phyloP scores from a whole-genome alignment of 1,140 invertebrate genomes.

The Trichonephila inaurata region DNA sequence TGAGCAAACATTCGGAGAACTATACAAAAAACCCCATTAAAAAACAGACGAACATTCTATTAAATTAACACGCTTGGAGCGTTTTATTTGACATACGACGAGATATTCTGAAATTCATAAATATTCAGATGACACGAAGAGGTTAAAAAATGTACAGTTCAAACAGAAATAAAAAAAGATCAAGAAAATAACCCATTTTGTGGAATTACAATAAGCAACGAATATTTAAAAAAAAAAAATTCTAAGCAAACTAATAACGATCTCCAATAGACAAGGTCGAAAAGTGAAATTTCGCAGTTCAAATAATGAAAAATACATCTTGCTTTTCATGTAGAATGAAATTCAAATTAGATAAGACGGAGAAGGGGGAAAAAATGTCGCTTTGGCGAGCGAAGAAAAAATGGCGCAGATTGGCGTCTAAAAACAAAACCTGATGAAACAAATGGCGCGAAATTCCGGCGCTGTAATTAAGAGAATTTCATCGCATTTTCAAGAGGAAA shows the following conservation, averaged over 20 bases:
- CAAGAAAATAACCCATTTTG: neutral
- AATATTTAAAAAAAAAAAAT: neutral
- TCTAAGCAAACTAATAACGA: neutral
- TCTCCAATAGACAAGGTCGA: neutral
- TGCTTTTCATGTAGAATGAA: neutral
- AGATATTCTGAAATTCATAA: neutral
- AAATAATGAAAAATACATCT: neutral
- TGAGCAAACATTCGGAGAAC: no score
- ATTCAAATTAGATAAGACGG: neutral
- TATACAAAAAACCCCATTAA: neutral
- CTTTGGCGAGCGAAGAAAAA: neutral
- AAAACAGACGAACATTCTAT: neutral
- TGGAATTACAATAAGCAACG: neutral
- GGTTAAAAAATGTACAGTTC: neutral
- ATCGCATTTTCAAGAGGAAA: neutral
- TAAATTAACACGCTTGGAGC: neutral
- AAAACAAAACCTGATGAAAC: neutral
- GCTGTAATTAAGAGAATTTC: conserved; percentile 37
- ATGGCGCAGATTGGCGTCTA: conserved; percentile 3
- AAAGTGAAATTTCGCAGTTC: neutral
- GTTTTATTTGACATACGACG: neutral
- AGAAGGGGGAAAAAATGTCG: neutral
- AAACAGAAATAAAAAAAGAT: neutral
- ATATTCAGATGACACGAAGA: neutral
- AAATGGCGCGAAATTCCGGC: conserved; percentile 12